These are phyloP conservation scores for Tragulus kanchil DNA, from an alignment of 2,113 vertebrate species.

Conservation along the genomic window DNA sequence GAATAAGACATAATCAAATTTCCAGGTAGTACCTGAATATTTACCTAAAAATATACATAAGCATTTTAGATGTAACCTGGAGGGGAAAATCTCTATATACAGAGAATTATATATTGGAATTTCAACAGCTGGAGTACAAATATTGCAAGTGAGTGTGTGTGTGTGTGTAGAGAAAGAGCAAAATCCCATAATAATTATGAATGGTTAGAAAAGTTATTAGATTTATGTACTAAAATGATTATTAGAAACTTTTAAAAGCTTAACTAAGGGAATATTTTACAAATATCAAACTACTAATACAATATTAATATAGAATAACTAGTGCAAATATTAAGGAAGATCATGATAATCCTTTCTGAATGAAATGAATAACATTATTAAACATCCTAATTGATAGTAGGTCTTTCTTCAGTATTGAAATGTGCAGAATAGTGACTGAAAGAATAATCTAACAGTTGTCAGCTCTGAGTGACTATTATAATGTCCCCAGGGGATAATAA, in stretches of 20 bases:
- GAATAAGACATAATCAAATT: not conserved
- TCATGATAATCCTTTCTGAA: conserved; percentile 41
- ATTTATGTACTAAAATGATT: conserved; percentile 8
- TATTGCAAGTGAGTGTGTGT: not conserved
- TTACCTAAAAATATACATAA: conserved; percentile 13
- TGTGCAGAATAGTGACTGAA: not conserved
- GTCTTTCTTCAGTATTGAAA: not conserved
- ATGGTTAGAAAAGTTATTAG: not conserved
- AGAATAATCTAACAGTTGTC: not conserved
- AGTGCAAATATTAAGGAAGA: conserved; percentile 33
- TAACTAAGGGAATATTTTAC: not conserved
- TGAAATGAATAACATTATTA: not conserved
- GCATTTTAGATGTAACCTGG: conserved; percentile 23
- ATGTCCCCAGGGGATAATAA: not conserved
- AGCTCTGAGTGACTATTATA: not conserved
- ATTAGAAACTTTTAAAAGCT: conserved; percentile 15
- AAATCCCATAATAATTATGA: conserved; percentile 36
- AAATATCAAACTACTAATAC: conserved; percentile 26
- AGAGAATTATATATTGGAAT: not conserved
- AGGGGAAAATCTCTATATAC: not conserved
- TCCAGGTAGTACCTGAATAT: not conserved
- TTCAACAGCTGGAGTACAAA: not conserved
- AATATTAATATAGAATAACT: not conserved
- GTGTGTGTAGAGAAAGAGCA: not conserved
- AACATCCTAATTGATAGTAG: not conserved